Percentiles rank a stretch among this genome's conserved stretches.
Conservation (phyloP, 2,113 vertebrate genomes). For the Leptobrachium ailaonicum region DNA sequence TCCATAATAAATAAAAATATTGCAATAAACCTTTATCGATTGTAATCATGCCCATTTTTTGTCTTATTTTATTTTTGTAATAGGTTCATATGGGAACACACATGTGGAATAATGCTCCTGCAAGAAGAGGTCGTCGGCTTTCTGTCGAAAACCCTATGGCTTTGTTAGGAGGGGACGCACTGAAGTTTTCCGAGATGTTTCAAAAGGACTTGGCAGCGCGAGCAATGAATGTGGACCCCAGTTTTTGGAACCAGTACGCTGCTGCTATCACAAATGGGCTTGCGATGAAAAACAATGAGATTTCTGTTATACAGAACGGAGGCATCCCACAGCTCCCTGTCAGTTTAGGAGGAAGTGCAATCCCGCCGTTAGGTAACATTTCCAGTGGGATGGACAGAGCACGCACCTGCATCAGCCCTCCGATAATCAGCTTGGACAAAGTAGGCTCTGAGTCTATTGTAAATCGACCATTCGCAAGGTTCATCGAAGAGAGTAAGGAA, state of each 20-base stretch:
- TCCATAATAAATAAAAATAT: too few species aligned
- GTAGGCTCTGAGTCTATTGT: conserved; percentile 77
- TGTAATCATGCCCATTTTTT: conserved; percentile 22
- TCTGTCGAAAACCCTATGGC: conserved; percentile 98
- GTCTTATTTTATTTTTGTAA: conserved; percentile 52
- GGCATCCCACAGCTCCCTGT: conserved; percentile 91
- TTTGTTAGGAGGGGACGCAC: conserved; percentile 87
- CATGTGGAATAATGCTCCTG: conserved; percentile 98
- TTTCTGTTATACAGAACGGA: conserved; percentile 98
- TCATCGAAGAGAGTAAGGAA: conserved; percentile 98
- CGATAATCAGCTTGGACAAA: conserved; percentile 86
- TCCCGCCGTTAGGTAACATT: conserved; percentile 83
- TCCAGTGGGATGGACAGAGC: conserved; percentile 87
- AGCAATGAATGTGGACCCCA: conserved; percentile 95
- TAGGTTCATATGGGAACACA: conserved; percentile 99
- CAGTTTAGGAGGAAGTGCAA: conserved; percentile 85
- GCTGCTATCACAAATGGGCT: conserved; percentile 95
- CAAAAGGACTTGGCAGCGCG: conserved; percentile 95
- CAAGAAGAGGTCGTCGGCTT: conserved; percentile 90
- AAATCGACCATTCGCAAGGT: conserved; percentile 89
- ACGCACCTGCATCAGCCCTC: conserved; percentile 80
- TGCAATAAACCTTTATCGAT: not conserved
- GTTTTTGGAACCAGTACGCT: conserved; percentile 97
- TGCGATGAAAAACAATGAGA: conserved; percentile 99
- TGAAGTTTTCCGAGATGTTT: conserved; percentile 98